phyloP scores from a whole-genome alignment of 2,888 invertebrate genomes.

The Apamea sordens region DNA sequence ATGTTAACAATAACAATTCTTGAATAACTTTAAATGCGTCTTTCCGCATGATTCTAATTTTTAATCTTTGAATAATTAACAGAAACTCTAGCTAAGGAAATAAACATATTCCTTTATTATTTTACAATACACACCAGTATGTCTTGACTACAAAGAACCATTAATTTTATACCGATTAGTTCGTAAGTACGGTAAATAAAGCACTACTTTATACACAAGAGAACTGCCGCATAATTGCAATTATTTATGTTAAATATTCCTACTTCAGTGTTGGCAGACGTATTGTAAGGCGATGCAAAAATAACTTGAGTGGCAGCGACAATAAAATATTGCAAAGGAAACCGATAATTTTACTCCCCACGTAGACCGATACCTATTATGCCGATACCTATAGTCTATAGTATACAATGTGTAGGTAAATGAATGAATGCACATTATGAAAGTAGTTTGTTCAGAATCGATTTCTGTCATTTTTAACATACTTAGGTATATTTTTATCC shows the following conservation, averaged over 20 bases:
- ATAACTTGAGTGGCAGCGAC: conserved; percentile 19
- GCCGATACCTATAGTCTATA: no score
- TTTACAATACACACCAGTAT: background rate
- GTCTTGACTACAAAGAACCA: conserved; percentile 20
- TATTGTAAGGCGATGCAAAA: background rate
- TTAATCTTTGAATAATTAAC: conserved; percentile 2
- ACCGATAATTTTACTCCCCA: conserved; percentile 16
- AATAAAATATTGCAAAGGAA: background rate
- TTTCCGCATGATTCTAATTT: background rate
- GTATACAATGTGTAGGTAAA: background rate
- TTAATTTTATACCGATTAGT: background rate
- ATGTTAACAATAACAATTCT: background rate
- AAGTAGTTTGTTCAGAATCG: background rate
- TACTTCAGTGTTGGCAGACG: background rate
- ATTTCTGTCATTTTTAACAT: no score
- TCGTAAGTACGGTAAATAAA: conserved; percentile 9
- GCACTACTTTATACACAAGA: background rate
- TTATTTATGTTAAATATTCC: conserved; percentile 32
- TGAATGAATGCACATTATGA: background rate
- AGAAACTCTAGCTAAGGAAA: background rate
- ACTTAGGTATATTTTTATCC: background rate
- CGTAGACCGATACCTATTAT: background rate
- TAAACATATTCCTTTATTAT: background rate
- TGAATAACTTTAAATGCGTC: background rate
- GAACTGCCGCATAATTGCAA: conserved; percentile 13